A percentile compares a stretch with the other conserved stretches of the same genome.
Evolutionary conservation across 35 echinoderm and acorn worm genomes (phyloP).

Genomic region (Heliocidaris tuberculata): DNA sequence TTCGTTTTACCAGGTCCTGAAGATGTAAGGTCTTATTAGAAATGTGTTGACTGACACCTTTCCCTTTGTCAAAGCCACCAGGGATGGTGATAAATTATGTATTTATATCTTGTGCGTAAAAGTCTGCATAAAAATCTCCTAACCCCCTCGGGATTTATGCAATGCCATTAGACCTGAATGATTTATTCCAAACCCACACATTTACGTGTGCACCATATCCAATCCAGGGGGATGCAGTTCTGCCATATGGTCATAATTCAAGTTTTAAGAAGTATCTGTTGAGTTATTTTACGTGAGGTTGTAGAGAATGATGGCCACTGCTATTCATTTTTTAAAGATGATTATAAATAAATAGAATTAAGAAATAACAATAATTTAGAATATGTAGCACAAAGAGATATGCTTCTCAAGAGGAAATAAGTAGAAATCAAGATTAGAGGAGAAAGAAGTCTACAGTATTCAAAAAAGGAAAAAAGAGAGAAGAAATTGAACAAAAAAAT

Average conservation of each 20-base stretch:
- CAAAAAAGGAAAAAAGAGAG: too few species aligned
- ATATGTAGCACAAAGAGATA: too few species aligned
- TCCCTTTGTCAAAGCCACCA: not conserved
- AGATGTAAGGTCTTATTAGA: not conserved
- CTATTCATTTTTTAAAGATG: too few species aligned
- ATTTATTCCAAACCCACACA: constrained; percentile 10
- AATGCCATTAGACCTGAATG: not conserved
- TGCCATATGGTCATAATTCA: not conserved
- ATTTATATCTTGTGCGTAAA: not conserved
- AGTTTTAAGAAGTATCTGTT: too few species aligned
- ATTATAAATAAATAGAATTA: too few species aligned
- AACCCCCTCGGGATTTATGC: not conserved
- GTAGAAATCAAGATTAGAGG: too few species aligned
- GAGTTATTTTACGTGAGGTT: too few species aligned
- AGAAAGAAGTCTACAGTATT: too few species aligned
- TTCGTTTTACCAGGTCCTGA: not conserved
- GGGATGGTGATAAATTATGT: not conserved
- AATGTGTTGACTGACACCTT: not conserved
- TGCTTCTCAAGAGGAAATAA: too few species aligned
- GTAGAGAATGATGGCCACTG: too few species aligned
- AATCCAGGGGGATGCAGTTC: not conserved
- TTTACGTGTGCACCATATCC: not conserved
- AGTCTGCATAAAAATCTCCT: not conserved
- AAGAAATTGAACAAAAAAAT: too few species aligned
- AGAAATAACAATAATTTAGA: too few species aligned